These are phyloP conservation scores for Camelus dromedarius DNA, from an alignment of 2,113 vertebrate species.

Conservation along the genomic window DNA sequence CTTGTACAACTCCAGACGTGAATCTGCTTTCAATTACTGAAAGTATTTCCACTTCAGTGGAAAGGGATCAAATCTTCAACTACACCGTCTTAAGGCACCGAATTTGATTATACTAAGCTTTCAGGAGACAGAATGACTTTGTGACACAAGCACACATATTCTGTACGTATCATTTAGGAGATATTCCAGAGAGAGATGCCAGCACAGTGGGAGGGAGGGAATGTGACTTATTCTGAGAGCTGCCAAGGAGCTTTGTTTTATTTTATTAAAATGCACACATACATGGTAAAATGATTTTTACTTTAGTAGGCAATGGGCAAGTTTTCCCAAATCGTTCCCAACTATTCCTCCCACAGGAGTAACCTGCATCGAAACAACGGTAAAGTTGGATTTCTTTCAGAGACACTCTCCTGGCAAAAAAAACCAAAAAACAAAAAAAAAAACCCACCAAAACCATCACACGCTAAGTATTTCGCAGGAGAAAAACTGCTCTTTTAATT, in stretches of 20 bases:
- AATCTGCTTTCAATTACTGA: conserved; percentile 90
- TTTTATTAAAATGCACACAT: conserved; percentile 38
- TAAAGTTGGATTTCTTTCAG: conserved; percentile 81
- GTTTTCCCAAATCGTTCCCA: conserved; percentile 8
- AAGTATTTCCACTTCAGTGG: conserved; percentile 90
- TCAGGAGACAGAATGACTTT: conserved; percentile 80
- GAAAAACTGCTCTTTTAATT: background rate
- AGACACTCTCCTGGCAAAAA: conserved; percentile 54
- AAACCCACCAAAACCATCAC: background rate
- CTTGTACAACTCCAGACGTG: conserved; percentile 88
- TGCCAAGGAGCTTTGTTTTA: conserved; percentile 54
- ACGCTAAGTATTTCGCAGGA: background rate
- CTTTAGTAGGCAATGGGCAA: conserved; percentile 16
- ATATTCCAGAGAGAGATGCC: conserved; percentile 51
- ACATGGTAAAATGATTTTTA: background rate
- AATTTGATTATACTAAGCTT: conserved; percentile 85
- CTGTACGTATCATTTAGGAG: conserved; percentile 60
- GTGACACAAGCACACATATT: conserved; percentile 73
- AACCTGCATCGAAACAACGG: conserved; percentile 47
- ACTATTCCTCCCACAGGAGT: background rate
- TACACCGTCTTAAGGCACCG: conserved; percentile 87
- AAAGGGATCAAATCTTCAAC: conserved; percentile 90
- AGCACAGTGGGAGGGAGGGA: background rate
- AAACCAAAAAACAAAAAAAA: too few species aligned
- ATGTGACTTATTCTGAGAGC: conserved; percentile 43